phyloP scores from a whole-genome alignment of 1,140 invertebrate species.

The Plectus sambesii region DNA sequence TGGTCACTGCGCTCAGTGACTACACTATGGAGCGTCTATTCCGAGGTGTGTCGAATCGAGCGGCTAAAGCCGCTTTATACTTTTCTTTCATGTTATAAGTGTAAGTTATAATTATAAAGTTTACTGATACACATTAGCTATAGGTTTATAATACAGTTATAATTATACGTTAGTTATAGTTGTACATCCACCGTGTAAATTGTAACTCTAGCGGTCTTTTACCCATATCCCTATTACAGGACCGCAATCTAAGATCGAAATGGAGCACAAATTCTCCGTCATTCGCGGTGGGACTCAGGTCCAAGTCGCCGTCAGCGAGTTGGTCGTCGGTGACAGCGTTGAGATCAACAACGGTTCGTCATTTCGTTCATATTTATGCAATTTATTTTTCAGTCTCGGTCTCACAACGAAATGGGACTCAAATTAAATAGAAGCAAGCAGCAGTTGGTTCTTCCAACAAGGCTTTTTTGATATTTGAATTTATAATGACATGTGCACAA shows the following conservation, averaged over 20 bases:
- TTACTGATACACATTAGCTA: no score
- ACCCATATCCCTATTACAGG: background rate
- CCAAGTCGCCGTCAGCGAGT: conserved; percentile 86
- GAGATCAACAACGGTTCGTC: conserved; percentile 59
- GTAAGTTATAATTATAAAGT: background rate
- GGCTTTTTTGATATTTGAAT: no score
- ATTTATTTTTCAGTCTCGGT: background rate
- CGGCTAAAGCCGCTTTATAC: no score
- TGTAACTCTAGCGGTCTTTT: no score
- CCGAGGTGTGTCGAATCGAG: conserved; percentile 66
- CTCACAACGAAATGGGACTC: no score
- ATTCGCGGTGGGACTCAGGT: conserved; percentile 79
- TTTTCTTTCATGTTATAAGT: background rate
- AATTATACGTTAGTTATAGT: no score
- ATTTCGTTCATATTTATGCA: no score
- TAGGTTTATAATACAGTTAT: no score
- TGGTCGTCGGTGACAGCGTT: conserved; percentile 97
- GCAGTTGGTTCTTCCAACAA: no score
- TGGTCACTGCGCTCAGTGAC: conserved; percentile 44
- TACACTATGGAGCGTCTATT: conserved; percentile 44
- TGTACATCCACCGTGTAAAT: no score
- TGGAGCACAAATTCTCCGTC: conserved; percentile 94
- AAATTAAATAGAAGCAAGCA: no score
- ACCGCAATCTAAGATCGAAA: conserved; percentile 91
- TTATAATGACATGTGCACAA: conserved; percentile 8